Evolutionary conservation across 2,888 invertebrate genomes (phyloP).

Genomic region (Drosophila leonis): DNA sequence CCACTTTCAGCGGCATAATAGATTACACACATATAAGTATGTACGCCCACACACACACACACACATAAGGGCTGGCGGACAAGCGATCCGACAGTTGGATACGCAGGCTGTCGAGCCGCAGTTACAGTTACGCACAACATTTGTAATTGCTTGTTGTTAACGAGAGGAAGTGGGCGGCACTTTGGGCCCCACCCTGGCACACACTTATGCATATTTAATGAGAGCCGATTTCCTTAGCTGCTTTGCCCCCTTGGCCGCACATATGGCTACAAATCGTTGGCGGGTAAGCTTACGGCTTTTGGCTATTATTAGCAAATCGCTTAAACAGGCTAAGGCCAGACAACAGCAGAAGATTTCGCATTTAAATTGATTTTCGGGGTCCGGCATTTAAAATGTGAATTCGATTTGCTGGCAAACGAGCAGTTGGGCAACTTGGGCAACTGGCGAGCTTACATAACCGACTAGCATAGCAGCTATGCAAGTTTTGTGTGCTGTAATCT

Average conservation of each 20-base stretch:
- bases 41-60: conserved; percentile 22
- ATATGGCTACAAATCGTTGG: conserved; percentile 61
- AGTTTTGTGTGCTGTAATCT: conserved; percentile 2
- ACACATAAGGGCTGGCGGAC: not conserved
- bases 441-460: conserved; percentile 26
- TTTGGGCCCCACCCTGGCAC: conserved; percentile 7
- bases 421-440: not conserved
- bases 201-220: conserved; percentile 72
- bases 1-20: conserved; percentile 81
- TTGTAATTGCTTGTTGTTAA: conserved; percentile 79
- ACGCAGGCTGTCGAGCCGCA: conserved; percentile 3
- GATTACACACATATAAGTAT: conserved; percentile 65
- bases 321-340: conserved; percentile 42
- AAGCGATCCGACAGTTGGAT: not conserved
- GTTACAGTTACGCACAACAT: conserved; percentile 64
- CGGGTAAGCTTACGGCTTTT: conserved; percentile 49
- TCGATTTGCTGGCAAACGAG: conserved; percentile 28
- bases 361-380: conserved; percentile 58
- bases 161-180: conserved; percentile 56
- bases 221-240: conserved; percentile 31
- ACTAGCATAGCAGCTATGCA: conserved; percentile 20
- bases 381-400: conserved; percentile 59
- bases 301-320: conserved; percentile 65
- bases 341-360: conserved; percentile 20
- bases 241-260: conserved; percentile 2